Conservation (phyloP, 2,888 invertebrate genomes). For the Melipona beecheii region DNA sequence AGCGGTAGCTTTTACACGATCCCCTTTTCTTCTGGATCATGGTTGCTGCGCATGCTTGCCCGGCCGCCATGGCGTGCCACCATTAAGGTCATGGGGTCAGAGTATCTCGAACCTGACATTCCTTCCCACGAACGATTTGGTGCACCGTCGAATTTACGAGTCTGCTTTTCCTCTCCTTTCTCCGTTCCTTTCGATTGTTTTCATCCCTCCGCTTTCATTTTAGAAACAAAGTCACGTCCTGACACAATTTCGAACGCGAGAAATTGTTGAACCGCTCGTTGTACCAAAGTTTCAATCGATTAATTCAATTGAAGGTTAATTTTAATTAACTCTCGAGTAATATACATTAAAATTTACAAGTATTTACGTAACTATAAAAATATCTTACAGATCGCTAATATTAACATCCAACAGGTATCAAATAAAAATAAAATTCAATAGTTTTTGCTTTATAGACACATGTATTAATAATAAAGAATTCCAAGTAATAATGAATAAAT, state of each 20-base stretch:
- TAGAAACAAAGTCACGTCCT: not conserved
- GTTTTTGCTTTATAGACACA: too few relatives aligned
- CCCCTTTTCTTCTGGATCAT: slow-evolving; percentile 8
- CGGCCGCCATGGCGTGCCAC: slow-evolving; percentile 47
- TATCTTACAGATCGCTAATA: too few relatives aligned
- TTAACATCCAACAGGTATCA: too few relatives aligned
- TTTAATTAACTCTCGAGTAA: too few relatives aligned
- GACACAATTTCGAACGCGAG: not conserved
- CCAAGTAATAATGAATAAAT: too few relatives aligned
- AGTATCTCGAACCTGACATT: slow-evolving; percentile 58
- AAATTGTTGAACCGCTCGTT: too few relatives aligned
- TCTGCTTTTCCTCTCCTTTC: not conserved
- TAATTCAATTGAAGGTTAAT: too few relatives aligned
- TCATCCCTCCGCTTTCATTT: not conserved
- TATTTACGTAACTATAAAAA: too few relatives aligned
- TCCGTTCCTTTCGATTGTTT: not conserved
- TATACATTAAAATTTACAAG: too few relatives aligned
- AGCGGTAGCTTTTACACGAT: slow-evolving; percentile 43
- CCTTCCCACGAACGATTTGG: slow-evolving; percentile 56
- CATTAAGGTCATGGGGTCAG: slow-evolving; percentile 64
- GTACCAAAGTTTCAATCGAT: too few relatives aligned
- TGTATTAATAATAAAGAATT: too few relatives aligned
- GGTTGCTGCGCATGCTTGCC: slow-evolving; percentile 48
- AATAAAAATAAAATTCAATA: too few relatives aligned
- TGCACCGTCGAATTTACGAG: slow-evolving; percentile 49